phyloP scores from a whole-genome alignment of 2,797 vertebrate genomes.

The Gallinago stenura region DNA sequence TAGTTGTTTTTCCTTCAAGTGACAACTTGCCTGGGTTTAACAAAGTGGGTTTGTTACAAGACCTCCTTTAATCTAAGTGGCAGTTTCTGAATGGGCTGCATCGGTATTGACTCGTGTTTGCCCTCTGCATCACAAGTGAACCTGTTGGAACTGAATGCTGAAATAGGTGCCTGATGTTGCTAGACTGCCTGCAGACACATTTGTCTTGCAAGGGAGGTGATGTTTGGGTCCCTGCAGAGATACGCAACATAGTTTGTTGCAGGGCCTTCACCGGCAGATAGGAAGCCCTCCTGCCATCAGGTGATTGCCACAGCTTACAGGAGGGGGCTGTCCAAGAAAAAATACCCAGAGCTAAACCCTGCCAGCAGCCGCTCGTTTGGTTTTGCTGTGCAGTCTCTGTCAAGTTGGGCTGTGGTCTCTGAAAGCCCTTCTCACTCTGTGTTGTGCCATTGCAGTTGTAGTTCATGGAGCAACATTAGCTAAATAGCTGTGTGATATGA shows the following conservation, averaged over 20 bases:
- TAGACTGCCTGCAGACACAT: background rate
- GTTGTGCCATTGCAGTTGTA: background rate
- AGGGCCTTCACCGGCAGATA: background rate
- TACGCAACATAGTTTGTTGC: rapidly evolving
- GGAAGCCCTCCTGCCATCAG: background rate
- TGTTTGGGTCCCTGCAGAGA: background rate
- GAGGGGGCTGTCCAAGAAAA: background rate
- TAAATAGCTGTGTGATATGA: background rate
- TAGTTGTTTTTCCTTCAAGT: background rate
- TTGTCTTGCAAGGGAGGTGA: background rate
- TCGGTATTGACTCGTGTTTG: background rate
- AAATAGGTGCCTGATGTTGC: background rate
- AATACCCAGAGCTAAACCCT: background rate
- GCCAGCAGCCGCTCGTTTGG: background rate
- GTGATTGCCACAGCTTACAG: background rate
- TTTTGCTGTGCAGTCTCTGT: background rate
- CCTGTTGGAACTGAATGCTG: background rate
- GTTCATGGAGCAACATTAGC: background rate
- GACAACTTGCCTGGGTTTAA: background rate
- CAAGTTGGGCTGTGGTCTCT: background rate
- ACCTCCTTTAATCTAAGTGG: background rate
- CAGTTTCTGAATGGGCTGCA: background rate
- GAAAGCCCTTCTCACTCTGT: background rate
- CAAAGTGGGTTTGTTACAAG: background rate
- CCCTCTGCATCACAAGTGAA: background rate